Percentiles rank a stretch among this genome's conserved stretches.
phyloP scores from a whole-genome alignment of 2,113 vertebrate genomes.

The Prionailurus bengalensis region DNA sequence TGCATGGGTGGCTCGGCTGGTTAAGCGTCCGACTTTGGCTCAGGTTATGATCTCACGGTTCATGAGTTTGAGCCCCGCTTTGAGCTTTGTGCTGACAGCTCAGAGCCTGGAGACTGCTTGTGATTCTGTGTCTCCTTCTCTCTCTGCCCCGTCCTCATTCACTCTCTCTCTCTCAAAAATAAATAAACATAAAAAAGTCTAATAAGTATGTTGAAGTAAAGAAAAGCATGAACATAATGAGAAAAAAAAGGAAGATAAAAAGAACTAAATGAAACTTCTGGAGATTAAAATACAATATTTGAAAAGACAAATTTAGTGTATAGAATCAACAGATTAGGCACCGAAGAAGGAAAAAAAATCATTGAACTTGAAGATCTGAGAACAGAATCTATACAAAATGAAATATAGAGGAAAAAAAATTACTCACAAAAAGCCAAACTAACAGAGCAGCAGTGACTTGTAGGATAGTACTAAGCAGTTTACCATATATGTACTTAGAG shows the following conservation, averaged over 20 bases:
- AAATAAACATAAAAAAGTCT: no score
- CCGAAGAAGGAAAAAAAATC: not conserved
- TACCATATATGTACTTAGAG: not conserved
- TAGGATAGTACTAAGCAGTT: not conserved
- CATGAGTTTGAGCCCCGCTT: no score
- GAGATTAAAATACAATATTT: not conserved
- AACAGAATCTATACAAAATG: not conserved
- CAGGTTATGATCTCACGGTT: no score
- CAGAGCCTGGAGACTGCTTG: no score
- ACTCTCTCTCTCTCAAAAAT: no score
- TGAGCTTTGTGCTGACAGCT: no score
- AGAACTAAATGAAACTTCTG: not conserved
- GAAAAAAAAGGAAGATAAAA: not conserved
- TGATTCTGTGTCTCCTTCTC: no score
- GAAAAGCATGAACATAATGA: not conserved
- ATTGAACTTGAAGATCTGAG: not conserved
- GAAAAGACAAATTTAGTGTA: not conserved
- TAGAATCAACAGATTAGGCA: not conserved
- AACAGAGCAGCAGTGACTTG: not conserved
- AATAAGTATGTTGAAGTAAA: slow-evolving; percentile 1
- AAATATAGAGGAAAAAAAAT: not conserved
- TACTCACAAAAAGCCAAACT: not conserved
- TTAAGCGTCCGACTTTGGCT: no score
- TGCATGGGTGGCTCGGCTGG: no score
- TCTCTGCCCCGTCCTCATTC: no score